Percentiles rank a stretch among this genome's conserved stretches.
Conservation (phyloP, 2,797 vertebrate genomes). For the Chaenodraco wilsoni region DNA sequence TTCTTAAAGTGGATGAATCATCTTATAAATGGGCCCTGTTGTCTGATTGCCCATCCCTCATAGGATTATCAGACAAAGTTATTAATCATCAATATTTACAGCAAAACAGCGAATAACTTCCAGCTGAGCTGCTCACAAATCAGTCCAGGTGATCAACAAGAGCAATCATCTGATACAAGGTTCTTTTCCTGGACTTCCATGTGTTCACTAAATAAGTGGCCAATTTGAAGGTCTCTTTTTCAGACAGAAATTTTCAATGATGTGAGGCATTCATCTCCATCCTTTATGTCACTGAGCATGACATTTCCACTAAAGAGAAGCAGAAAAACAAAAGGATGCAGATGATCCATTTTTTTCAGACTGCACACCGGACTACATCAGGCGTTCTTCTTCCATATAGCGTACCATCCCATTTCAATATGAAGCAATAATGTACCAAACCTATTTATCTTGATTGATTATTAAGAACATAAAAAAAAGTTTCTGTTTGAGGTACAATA, state of each 20-base stretch:
- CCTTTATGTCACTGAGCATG: neutral
- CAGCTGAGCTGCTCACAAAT: neutral
- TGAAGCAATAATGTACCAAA: neutral
- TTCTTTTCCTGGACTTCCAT: neutral
- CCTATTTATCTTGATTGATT: neutral
- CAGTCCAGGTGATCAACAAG: neutral
- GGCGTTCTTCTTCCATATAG: neutral
- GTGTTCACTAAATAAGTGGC: neutral
- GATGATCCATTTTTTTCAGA: neutral
- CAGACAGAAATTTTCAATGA: neutral
- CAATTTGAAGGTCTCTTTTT: conserved; percentile 9
- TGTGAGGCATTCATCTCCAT: neutral
- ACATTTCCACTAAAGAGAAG: neutral
- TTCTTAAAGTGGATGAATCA: neutral
- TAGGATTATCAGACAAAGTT: neutral
- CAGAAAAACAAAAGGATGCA: neutral
- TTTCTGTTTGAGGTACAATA: neutral
- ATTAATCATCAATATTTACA: neutral
- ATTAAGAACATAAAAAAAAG: neutral
- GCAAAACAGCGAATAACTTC: neutral
- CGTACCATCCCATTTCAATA: neutral
- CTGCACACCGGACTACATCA: neutral
- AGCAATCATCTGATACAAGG: neutral
- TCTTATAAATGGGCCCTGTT: neutral
- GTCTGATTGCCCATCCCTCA: neutral